A percentile compares a stretch with the other conserved stretches of the same genome.
These are phyloP conservation scores for Lepidocolaptes lacrymiger DNA, from an alignment of 2,797 vertebrate genomes.

Conservation along the genomic window DNA sequence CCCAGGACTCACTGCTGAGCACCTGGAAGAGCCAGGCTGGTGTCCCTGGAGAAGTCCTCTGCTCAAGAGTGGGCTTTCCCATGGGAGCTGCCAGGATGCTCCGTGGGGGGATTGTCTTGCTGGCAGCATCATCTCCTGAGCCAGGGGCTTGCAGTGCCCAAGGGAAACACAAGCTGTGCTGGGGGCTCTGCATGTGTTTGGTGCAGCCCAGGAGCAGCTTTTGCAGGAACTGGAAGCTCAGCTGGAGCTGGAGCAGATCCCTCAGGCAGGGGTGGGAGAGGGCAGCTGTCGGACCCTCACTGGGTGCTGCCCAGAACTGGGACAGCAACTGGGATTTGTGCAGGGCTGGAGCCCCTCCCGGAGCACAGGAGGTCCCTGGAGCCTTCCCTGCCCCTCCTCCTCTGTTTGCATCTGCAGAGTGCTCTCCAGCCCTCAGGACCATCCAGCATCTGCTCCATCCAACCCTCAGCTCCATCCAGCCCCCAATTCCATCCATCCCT, in stretches of 20 bases:
- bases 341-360: accelerated
- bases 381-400: not conserved
- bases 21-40: not conserved
- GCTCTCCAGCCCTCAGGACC: not conserved
- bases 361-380: not conserved
- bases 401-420: not conserved
- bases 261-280: accelerated
- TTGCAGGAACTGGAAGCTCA: not conserved
- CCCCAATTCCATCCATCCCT: too few relatives aligned
- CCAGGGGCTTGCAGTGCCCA: not conserved
- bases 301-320: accelerated
- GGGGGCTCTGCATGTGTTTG: accelerated
- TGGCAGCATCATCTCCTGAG: accelerated
- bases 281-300: accelerated
- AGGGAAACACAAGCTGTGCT: not conserved
- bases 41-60: not conserved
- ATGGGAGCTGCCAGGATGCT: not conserved
- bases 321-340: accelerated
- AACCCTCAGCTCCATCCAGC: too few relatives aligned
- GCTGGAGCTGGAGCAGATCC: not conserved
- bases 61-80: not conserved
- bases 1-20: accelerated
- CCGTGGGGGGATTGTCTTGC: accelerated
- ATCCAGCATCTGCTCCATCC: too few relatives aligned
- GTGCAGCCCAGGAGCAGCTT: not conserved